A percentile compares a stretch with the other conserved stretches of the same genome.
These are phyloP conservation scores for Streblospio benedicti DNA, from an alignment of 1,140 invertebrate genomes.

Conservation along the genomic window DNA sequence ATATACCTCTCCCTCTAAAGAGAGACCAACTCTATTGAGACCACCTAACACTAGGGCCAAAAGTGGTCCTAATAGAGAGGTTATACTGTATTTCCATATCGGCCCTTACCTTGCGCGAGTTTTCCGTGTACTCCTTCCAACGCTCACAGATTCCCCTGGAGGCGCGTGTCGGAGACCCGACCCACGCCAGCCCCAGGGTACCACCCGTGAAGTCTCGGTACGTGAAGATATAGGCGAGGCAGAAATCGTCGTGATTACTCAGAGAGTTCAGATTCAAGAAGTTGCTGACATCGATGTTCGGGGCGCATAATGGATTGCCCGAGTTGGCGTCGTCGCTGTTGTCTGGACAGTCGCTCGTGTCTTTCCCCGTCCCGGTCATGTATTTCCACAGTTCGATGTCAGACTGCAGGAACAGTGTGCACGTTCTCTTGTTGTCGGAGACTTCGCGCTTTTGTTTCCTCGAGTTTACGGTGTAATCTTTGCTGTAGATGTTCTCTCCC, in stretches of 20 bases:
- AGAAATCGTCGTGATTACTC: slow-evolving; percentile 94
- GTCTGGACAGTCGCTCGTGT: slow-evolving; percentile 37
- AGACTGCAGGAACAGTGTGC: slow-evolving; percentile 91
- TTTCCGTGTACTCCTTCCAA: not conserved
- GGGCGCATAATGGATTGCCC: slow-evolving; percentile 84
- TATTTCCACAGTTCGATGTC: slow-evolving; percentile 94
- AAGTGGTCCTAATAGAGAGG: too few relatives aligned
- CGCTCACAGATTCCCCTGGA: slow-evolving; percentile 8
- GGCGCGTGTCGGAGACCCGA: slow-evolving; percentile 51
- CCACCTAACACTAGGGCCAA: too few relatives aligned
- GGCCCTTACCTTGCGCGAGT: too few relatives aligned
- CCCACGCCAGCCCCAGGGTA: slow-evolving; percentile 95
- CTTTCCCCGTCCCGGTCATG: slow-evolving; percentile 50
- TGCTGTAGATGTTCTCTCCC: too few relatives aligned
- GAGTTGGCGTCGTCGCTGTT: slow-evolving; percentile 32
- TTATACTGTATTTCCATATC: too few relatives aligned
- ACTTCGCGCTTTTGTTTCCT: too few relatives aligned
- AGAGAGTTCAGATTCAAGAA: slow-evolving; percentile 96
- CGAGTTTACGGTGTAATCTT: too few relatives aligned
- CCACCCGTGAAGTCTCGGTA: slow-evolving; percentile 95
- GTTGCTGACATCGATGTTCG: slow-evolving; percentile 98
- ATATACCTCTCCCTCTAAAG: too few relatives aligned
- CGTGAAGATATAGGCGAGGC: slow-evolving; percentile 96
- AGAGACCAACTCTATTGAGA: too few relatives aligned
- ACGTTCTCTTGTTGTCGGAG: too few relatives aligned